Percentiles rank a stretch among this genome's conserved stretches.
Evolutionary conservation across 2,797 vertebrate species (phyloP).

Genomic region (Dromococcyx pavoninus): DNA sequence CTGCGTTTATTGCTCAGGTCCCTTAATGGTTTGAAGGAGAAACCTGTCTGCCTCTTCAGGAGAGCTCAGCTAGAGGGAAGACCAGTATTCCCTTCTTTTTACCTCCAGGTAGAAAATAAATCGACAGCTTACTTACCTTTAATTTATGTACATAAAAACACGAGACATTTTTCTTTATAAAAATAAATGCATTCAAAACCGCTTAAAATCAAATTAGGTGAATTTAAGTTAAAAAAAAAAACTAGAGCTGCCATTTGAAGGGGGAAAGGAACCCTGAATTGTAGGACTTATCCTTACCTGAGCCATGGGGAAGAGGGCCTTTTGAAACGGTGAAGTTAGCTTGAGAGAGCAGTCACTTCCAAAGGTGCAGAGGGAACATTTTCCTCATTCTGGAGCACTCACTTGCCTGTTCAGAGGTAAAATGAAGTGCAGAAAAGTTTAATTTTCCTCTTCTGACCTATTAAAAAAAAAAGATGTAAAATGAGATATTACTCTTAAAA

Average conservation of each 20-base stretch:
- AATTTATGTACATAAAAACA: background rate
- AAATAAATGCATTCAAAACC: background rate
- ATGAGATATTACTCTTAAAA: background rate
- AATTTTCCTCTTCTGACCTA: constrained; percentile 2
- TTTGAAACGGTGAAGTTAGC: background rate
- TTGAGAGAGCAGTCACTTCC: background rate
- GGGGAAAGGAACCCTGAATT: background rate
- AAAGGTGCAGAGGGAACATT: background rate
- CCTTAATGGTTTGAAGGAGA: no score
- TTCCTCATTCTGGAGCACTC: background rate
- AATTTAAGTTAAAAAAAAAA: background rate
- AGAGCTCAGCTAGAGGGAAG: no score
- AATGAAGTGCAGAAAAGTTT: constrained; percentile 13
- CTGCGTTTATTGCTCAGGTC: no score
- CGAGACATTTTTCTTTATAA: background rate
- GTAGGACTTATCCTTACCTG: background rate
- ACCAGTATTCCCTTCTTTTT: no score
- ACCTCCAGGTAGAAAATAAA: background rate
- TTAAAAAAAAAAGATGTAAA: constrained; percentile 3
- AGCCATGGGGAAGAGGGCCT: background rate
- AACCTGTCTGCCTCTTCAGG: no score
- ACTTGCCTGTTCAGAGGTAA: background rate
- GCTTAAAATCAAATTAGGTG: background rate
- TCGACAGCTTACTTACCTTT: background rate
- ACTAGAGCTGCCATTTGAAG: background rate